Percentiles rank a stretch among this genome's conserved stretches.
Evolutionary conservation across 1,140 invertebrate species (phyloP).

Genomic region (Drosophila jambulina): DNA sequence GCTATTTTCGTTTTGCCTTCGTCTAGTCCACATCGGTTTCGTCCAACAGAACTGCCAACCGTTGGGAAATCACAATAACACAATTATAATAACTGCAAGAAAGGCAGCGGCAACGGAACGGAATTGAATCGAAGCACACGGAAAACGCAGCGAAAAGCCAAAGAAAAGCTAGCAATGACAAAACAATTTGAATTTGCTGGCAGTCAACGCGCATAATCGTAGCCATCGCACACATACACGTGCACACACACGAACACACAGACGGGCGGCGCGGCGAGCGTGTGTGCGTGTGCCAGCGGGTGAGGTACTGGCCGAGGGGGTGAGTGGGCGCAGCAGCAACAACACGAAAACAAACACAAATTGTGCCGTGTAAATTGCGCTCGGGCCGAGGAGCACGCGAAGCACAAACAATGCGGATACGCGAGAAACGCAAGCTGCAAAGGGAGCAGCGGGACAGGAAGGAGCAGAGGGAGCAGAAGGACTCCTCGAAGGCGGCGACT

Average conservation of each 20-base stretch:
- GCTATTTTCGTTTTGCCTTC: conserved; percentile 70
- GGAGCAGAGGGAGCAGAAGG: conserved; percentile 29
- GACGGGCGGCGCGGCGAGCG: conserved; percentile 14
- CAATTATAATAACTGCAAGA: background rate
- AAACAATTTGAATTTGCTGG: conserved; percentile 56
- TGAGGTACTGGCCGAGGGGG: conserved; percentile 17
- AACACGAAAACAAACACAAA: conserved; percentile 48
- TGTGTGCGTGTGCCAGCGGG: conserved; percentile 29
- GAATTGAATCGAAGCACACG: conserved; percentile 24
- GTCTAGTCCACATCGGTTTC: conserved; percentile 52
- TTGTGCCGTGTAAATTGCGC: conserved; percentile 44
- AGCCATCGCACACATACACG: conserved; percentile 63
- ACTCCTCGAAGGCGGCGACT: conserved; percentile 37
- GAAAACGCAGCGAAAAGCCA: conserved; percentile 16
- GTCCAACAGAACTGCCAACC: conserved; percentile 26
- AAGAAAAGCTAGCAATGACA: conserved; percentile 41
- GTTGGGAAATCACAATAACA: conserved; percentile 35
- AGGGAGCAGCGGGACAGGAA: conserved; percentile 58
- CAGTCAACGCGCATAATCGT: conserved; percentile 80
- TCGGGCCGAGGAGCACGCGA: conserved; percentile 11
- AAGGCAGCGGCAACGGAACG: conserved; percentile 20
- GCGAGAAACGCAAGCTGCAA: conserved; percentile 67
- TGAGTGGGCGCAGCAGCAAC: conserved; percentile 55
- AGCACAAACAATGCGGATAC: conserved; percentile 73
- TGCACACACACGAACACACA: conserved; percentile 23